Evolutionary conservation across 2,113 vertebrate genomes (phyloP), one percentile per base, ranked within the genome.

Genomic region (Forbesichthys papilliferus): DNA sequence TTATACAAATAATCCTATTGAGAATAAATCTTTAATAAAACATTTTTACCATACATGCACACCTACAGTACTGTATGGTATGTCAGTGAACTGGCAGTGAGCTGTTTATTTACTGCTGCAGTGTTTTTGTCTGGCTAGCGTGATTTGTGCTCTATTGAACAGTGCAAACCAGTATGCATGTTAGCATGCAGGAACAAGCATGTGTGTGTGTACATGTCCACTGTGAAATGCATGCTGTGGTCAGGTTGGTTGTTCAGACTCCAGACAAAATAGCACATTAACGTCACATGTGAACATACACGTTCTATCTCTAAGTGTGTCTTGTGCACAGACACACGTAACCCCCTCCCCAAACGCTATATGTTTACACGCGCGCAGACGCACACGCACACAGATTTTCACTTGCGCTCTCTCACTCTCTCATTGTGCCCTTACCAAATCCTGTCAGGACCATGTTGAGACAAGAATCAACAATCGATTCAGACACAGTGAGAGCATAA

Each of bases 111-210:
- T 76, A 82, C 83, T 69, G 73, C 86, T 80, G 85, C 83, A 53
- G 76, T 82, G 77, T 77, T 85, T 81, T 42, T 42, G 36, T 42
- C 1, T 60, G 68, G 83, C 73, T 88, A 68, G 74, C 73, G 87
- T 81, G 86, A 86, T 82, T 74, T 84, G 78, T 75, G 80, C 84
- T 87, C 83, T 72, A 75, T 83, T 86, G 84, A 86, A 57, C 67
- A n/a, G 36, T 42, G 36, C 36, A 42, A 42, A 42, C 36, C 36
- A 6, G 4, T 42, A 5, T 42, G 36, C 48, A 5, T 42, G 61
- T 64, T 2, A 9, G 42, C 27, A 16, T 64, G 61, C 27, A 47
- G 20, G 48, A 14, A 18, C 27, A 18, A 33, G 48, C 51, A 20
- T 5, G 47, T 64, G 47, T 12, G 60, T 61, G 60, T 61, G 27